Percentiles rank a stretch among this genome's conserved stretches.
These are phyloP conservation scores for Oscheius sp. DNA, from an alignment of 2,888 invertebrate genomes.

Conservation along the genomic window DNA sequence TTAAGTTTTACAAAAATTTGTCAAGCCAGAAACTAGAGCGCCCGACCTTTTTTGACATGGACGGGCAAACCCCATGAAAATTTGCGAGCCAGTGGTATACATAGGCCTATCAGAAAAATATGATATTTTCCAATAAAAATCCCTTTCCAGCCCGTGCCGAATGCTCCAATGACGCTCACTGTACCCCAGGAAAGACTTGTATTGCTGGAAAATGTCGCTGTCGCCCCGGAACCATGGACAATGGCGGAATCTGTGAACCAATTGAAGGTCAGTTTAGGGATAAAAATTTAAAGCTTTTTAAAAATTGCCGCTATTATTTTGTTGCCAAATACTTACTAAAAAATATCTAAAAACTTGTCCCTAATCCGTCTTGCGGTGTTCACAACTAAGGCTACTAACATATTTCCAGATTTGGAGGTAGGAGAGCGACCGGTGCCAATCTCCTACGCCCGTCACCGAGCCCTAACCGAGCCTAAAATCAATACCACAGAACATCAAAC, in stretches of 20 bases:
- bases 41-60: no score
- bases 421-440: constrained; percentile 57
- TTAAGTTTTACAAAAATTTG: no score
- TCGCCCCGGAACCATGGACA: constrained; percentile 61
- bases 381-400: constrained; percentile 43
- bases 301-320: constrained; percentile 32
- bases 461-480: constrained; percentile 22
- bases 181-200: constrained; percentile 58
- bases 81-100: no score
- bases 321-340: background rate
- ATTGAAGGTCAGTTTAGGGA: constrained; percentile 53
- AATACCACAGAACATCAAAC: constrained; percentile 25
- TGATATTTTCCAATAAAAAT: constrained; percentile 7
- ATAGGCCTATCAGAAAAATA: no score
- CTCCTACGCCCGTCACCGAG: constrained; percentile 58
- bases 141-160: constrained; percentile 47
- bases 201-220: constrained; percentile 65
- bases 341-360: background rate
- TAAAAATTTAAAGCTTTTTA: background rate
- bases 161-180: constrained; percentile 59
- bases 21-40: no score
- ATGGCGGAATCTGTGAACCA: constrained; percentile 60
- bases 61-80: no score
- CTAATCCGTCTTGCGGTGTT: constrained; percentile 37
- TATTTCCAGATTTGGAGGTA: constrained; percentile 57